Evolutionary conservation across 2,888 invertebrate species (phyloP).

Genomic region (Lamellibrachia columna): DNA sequence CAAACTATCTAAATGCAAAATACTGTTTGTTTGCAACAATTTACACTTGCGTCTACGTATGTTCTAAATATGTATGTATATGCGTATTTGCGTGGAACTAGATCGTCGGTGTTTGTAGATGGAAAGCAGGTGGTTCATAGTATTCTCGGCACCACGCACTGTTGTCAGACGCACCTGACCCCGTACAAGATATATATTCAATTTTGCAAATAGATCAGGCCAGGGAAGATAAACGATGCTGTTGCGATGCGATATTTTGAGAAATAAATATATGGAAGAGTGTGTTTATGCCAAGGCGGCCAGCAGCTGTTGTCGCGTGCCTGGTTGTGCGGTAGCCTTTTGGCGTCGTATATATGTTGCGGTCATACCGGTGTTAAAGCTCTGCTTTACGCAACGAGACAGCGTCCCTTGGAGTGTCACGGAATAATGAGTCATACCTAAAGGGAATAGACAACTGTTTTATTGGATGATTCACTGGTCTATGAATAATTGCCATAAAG

Average conservation of each 20-base stretch:
- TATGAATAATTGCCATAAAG: no score
- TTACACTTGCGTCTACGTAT: no score
- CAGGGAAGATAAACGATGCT: background rate
- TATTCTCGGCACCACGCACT: background rate
- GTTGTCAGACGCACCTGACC: background rate
- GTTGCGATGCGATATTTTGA: background rate
- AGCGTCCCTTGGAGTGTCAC: no score
- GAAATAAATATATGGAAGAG: background rate
- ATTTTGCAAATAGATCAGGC: background rate
- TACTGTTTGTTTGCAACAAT: background rate
- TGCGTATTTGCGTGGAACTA: no score
- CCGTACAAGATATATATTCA: background rate
- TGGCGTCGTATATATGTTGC: no score
- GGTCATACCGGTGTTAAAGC: no score
- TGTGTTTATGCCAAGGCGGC: background rate
- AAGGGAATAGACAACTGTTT: no score
- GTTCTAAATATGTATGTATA: no score
- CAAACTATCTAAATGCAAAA: background rate
- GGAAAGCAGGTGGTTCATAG: background rate
- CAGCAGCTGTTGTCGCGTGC: background rate
- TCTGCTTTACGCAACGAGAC: no score
- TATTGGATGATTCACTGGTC: no score
- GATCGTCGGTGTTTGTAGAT: background rate
- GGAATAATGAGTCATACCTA: no score
- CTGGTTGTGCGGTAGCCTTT: no score